Percentiles rank a stretch among this genome's conserved stretches.
Conservation (phyloP, 2,113 vertebrate genomes). For the Poicephalus meyeri region DNA sequence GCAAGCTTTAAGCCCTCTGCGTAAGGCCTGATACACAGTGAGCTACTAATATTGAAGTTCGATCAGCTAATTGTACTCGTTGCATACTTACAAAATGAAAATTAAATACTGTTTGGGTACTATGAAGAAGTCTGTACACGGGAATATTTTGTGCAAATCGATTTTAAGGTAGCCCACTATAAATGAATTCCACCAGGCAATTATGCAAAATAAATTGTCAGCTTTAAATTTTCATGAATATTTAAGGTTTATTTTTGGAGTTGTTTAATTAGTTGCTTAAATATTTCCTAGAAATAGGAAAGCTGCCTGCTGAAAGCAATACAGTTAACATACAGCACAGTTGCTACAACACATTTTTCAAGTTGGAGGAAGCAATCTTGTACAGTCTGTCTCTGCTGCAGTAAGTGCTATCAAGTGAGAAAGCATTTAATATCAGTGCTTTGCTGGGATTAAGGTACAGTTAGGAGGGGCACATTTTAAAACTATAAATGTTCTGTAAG, state of each 20-base stretch:
- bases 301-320: not conserved
- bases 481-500: not conserved
- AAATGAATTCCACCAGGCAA: not conserved
- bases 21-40: not conserved
- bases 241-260: not conserved
- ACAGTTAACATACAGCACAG: not conserved
- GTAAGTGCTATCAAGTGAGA: not conserved
- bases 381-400: not conserved
- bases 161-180: not conserved
- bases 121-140: not conserved
- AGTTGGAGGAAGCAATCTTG: not conserved
- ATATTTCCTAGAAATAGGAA: not conserved
- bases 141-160: not conserved
- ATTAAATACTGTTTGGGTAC: not conserved
- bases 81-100: not conserved
- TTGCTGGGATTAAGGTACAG: not conserved
- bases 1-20: not conserved
- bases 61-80: not conserved
- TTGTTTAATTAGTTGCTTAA: not conserved
- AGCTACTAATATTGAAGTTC: not conserved
- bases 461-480: not conserved
- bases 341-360: not conserved
- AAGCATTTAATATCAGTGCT: not conserved
- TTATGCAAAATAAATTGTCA: not conserved
- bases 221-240: not conserved